Percentiles rank a stretch among this genome's conserved stretches.
Evolutionary conservation across 37 sponge, comb jelly and placozoan species (phyloP).

Genomic region (Halisarca cf. caerulea): DNA sequence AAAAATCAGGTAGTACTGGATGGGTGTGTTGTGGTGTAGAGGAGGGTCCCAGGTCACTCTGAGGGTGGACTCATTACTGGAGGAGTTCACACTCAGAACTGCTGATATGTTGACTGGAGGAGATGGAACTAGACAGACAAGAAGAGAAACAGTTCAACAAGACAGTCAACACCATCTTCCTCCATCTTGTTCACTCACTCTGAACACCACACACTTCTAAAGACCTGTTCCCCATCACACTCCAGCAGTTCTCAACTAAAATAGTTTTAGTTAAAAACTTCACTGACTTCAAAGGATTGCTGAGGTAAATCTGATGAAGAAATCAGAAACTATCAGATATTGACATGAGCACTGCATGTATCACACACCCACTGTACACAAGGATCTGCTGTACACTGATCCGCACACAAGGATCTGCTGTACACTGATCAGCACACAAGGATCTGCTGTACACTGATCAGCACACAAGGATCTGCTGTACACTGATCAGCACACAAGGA

Average conservation of each 20-base stretch:
- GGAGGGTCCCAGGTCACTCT: background rate
- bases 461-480: no score
- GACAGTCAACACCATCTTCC: background rate
- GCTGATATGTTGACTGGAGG: constrained; percentile 8
- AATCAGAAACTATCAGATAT: no score
- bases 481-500: no score
- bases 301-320: no score
- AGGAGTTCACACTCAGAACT: background rate
- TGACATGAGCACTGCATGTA: no score
- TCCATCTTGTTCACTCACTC: background rate
- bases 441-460: no score
- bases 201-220: background rate
- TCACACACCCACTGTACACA: background rate
- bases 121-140: background rate
- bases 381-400: no score
- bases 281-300: no score
- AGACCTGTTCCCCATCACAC: background rate
- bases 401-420: no score
- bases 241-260: background rate
- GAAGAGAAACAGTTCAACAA: background rate
- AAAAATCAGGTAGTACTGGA: background rate
- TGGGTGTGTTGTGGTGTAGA: background rate
- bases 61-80: background rate
- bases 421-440: no score
- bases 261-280: background rate